Evolutionary conservation across 2,888 invertebrate species (phyloP).

Genomic region (Tolmerus cingulatus): DNA sequence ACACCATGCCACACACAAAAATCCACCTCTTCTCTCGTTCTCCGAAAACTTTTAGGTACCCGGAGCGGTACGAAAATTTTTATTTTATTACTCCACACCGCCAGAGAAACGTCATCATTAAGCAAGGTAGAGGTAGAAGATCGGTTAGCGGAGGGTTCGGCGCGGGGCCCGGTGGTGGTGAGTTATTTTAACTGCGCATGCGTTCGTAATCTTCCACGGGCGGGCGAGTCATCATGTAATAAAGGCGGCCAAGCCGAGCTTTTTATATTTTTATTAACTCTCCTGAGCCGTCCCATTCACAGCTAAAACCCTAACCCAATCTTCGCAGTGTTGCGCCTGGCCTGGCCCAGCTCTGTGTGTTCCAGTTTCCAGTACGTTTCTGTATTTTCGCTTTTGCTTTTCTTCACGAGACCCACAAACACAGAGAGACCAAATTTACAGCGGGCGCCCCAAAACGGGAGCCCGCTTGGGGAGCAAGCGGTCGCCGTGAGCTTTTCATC

Average conservation of each 20-base stretch:
- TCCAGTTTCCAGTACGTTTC: background rate
- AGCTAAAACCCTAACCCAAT: constrained; percentile 14
- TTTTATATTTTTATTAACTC: background rate
- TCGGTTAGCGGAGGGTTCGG: background rate
- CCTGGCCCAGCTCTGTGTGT: background rate
- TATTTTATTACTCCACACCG: background rate
- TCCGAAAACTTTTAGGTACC: background rate
- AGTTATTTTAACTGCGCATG: background rate
- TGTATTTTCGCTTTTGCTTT: constrained; percentile 60
- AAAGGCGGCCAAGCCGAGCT: background rate
- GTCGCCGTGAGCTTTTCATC: background rate
- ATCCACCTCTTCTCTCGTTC: background rate
- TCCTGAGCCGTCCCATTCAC: background rate
- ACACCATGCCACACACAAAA: background rate
- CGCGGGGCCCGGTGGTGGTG: background rate
- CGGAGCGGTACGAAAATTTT: background rate
- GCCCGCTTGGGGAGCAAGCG: constrained; percentile 31
- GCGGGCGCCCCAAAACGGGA: background rate
- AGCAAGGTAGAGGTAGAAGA: background rate
- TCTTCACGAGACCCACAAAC: constrained; percentile 52
- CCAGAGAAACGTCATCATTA: constrained; percentile 13
- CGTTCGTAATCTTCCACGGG: background rate
- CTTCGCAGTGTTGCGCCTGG: background rate
- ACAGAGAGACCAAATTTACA: background rate
- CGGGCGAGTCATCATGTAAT: constrained; percentile 10